Evolutionary conservation across 2,797 vertebrate genomes (phyloP), one percentile per base, ranked within the genome.

Genomic region (Erethizon dorsatum): DNA sequence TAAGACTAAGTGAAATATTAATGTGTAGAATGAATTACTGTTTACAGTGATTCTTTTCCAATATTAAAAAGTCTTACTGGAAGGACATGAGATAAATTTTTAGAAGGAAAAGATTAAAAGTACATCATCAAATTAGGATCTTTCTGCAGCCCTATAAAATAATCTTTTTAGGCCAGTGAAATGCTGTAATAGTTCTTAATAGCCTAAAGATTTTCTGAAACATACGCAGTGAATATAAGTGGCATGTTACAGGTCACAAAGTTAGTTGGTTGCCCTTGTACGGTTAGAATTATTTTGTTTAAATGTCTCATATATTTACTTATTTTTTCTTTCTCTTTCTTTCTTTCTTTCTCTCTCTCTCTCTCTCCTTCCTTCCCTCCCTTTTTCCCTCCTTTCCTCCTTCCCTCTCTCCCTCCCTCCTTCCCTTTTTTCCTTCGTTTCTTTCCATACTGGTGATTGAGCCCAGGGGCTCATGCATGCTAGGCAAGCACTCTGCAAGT

Each of bases 71-170:
- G 17, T 90, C 18, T 86, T 83, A 61, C 83, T 75, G 83, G 89
- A 73, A 73, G 37, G 33, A 56, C 18, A 86, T 67, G 17, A 52
- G 15, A 79, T 94, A 71, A 33, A 67, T 75, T 90, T 95, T 90
- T 95, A 95, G 73, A 95, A 65, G 59, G 33, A 90, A 91, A 91
- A 84, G 31, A 91, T 90, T 77, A 80, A 78, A 97, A 94, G 7
- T 96, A 79, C 2, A 56, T 90, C 18, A 80, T 80, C 33, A 94
- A n/a, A 73, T 89, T 65, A 94, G 59, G 24, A 22, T 90, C 67
- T 93, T 94, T 98, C n/a, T 95, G 28, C 37, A 89, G 18, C 7
- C 28, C 88, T 91, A 71, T 78, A 63, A 93, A 79, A 83, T 79
- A 84, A 69, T 92, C 80, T 86, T 95, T 84, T 91, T 65, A 87